A percentile compares a stretch with the other conserved stretches of the same genome.
Evolutionary conservation across 2,797 vertebrate species (phyloP).

Genomic region (Antrozous pallidus): DNA sequence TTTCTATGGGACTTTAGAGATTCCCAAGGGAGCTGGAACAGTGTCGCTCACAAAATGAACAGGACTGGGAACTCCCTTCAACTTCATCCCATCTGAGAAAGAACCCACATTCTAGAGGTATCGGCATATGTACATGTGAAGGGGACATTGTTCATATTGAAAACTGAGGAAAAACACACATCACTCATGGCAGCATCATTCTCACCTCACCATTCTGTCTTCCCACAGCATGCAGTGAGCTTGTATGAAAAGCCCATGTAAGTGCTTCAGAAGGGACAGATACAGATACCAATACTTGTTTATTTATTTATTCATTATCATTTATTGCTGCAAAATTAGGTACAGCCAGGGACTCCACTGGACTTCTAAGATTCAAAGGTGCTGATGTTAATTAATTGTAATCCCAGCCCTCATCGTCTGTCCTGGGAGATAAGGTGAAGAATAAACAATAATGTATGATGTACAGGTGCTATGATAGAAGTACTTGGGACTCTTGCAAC

Average conservation of each 20-base stretch:
- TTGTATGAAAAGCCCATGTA: background rate
- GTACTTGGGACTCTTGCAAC: background rate
- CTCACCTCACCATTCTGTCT: background rate
- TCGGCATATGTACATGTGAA: no score
- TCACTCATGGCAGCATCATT: background rate
- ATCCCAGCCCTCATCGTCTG: background rate
- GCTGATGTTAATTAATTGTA: background rate
- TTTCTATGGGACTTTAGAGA: background rate
- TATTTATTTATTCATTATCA: background rate
- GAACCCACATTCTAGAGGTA: background rate
- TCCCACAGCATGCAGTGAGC: background rate
- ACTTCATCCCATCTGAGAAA: background rate
- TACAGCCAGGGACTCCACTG: background rate
- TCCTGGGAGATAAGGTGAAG: background rate
- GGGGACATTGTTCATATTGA: background rate
- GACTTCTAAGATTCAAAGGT: background rate
- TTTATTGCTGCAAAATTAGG: conserved; percentile 7
- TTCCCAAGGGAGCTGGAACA: background rate
- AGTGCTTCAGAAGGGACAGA: background rate
- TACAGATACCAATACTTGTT: background rate
- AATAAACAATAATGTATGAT: background rate
- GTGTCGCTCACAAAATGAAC: background rate
- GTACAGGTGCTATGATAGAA: background rate
- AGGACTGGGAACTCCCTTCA: background rate
- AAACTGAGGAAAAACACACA: background rate